Percentiles rank a stretch among this genome's conserved stretches.
phyloP scores from a whole-genome alignment of 2,888 invertebrate species.

The Mamestra brassicae region DNA sequence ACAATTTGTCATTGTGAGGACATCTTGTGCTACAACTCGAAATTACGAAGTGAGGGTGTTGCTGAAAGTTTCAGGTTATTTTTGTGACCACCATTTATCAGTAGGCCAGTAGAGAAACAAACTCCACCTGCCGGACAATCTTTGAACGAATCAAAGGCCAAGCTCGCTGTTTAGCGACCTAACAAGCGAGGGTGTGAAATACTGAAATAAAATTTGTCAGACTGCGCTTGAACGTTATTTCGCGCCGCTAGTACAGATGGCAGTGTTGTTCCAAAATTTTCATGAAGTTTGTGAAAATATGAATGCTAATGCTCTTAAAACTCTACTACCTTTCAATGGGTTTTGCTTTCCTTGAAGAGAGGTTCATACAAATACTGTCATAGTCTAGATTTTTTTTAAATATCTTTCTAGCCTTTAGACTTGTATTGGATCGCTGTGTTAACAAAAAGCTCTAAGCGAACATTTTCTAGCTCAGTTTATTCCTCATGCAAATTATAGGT shows the following conservation, averaged over 20 bases:
- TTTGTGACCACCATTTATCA: conserved; percentile 17
- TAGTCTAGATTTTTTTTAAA: not conserved
- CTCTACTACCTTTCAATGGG: too few species aligned
- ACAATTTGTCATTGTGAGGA: conserved; percentile 30
- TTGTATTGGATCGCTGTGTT: not conserved
- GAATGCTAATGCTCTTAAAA: not conserved
- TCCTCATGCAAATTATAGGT: not conserved
- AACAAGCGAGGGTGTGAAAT: not conserved
- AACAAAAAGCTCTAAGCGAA: not conserved
- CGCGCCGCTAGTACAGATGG: conserved; percentile 51
- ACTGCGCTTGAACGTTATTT: conserved; percentile 21
- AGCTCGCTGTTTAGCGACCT: conserved; percentile 17
- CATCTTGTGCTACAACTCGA: conserved; percentile 52
- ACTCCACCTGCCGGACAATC: conserved; percentile 54
- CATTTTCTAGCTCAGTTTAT: not conserved
- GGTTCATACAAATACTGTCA: not conserved
- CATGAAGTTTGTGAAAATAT: not conserved
- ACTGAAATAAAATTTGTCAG: conserved; percentile 38
- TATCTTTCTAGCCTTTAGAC: not conserved
- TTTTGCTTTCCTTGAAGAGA: not conserved
- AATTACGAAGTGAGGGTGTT: conserved; percentile 14
- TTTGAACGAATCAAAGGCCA: conserved; percentile 30
- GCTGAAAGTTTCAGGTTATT: conserved; percentile 7
- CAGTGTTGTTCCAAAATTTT: conserved; percentile 25
- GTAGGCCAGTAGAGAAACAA: not conserved